phyloP scores from a whole-genome alignment of 2,797 vertebrate genomes.

The Margarornis squamiger region DNA sequence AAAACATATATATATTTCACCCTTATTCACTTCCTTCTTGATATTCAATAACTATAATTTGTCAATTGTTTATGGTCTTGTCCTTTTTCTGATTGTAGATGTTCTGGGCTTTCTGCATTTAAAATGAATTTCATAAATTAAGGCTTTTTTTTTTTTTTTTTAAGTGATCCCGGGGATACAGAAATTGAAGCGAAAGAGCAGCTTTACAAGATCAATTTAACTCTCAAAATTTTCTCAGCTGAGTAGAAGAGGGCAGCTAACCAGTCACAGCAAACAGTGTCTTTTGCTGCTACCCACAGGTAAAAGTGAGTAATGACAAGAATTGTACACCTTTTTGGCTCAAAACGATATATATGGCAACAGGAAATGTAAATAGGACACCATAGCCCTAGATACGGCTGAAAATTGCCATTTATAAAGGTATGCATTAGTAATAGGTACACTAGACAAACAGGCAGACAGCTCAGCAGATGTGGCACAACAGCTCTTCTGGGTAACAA shows the following conservation, averaged over 20 bases:
- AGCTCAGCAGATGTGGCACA: neutral
- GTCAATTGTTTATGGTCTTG: neutral
- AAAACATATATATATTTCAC: neutral
- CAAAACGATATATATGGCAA: neutral
- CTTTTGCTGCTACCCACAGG: constrained; percentile 68
- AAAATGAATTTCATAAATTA: neutral
- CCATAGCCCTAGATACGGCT: neutral
- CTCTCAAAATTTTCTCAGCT: neutral
- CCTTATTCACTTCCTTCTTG: neutral
- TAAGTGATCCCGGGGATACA: neutral
- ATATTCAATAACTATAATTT: neutral
- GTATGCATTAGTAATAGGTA: neutral
- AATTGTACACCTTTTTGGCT: neutral
- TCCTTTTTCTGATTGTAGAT: neutral
- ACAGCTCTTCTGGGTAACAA: neutral
- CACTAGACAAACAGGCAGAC: neutral
- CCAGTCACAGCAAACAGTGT: constrained; percentile 22
- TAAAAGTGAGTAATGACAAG: constrained; percentile 46
- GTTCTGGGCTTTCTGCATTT: neutral
- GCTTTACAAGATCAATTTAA: neutral
- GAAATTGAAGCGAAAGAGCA: neutral
- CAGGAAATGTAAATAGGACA: neutral
- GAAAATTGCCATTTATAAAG: neutral
- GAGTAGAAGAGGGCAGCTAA: neutral
- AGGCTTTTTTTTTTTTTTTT: neutral